Percentiles rank a stretch among this genome's conserved stretches.
Evolutionary conservation across 2,797 vertebrate genomes (phyloP).

Genomic region (Cyclura pinguis): DNA sequence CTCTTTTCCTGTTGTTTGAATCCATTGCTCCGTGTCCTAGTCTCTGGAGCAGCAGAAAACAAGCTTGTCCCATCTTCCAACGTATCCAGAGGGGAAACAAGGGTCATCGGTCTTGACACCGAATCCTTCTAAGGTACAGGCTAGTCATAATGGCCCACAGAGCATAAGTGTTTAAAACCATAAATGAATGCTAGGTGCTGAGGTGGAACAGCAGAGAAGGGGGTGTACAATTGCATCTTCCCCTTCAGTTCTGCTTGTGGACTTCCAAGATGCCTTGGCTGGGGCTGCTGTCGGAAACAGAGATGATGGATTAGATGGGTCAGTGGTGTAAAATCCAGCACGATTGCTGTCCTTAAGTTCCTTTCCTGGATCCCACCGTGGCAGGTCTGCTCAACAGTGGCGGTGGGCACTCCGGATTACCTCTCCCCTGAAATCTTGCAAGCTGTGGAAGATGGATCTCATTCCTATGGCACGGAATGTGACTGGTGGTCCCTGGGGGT

Average conservation of each 20-base stretch:
- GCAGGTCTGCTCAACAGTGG: conserved; percentile 85
- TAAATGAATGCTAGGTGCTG: neutral
- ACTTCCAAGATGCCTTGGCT: neutral
- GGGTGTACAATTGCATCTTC: too few species aligned
- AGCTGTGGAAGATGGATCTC: conserved; percentile 81
- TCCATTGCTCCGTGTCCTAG: too few species aligned
- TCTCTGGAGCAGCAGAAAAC: too few species aligned
- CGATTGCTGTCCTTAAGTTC: neutral
- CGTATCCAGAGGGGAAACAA: too few species aligned
- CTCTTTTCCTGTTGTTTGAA: too few species aligned
- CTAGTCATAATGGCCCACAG: neutral
- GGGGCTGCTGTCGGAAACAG: too few species aligned
- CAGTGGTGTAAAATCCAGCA: neutral
- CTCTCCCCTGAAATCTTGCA: conserved; percentile 89
- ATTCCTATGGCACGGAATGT: conserved; percentile 86
- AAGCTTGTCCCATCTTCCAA: too few species aligned
- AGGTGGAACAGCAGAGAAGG: neutral
- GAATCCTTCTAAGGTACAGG: too few species aligned
- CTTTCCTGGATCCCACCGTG: neutral
- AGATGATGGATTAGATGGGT: neutral
- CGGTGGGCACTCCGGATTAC: conserved; percentile 90
- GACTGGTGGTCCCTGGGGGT: conserved; percentile 93
- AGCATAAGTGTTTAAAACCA: neutral
- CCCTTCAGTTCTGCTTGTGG: neutral
- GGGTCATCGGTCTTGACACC: too few species aligned